Evolutionary conservation across 2,113 vertebrate species (phyloP).

Genomic region (Menura novaehollandiae): DNA sequence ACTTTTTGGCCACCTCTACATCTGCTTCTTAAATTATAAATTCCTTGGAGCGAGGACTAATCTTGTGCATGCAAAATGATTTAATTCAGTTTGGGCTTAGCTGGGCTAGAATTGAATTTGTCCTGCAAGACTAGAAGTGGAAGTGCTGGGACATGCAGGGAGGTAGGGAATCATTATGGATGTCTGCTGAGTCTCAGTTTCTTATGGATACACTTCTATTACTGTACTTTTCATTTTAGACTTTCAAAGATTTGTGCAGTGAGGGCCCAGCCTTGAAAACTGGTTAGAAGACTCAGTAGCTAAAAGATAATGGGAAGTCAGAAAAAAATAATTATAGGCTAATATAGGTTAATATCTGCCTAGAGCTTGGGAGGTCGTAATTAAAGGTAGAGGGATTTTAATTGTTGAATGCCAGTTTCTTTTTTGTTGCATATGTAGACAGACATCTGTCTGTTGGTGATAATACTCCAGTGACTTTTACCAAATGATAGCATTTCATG

Average conservation of each 20-base stretch:
- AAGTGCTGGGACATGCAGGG: not conserved
- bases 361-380: slow-evolving; percentile 1
- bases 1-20: not conserved
- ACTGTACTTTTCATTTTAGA: not conserved
- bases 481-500: not conserved
- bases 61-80: not conserved
- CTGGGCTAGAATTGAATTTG: not conserved
- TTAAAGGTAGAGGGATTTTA: slow-evolving; percentile 2
- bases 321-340: not conserved
- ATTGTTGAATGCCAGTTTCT: not conserved
- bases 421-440: not conserved
- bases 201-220: not conserved
- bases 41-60: not conserved
- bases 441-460: not conserved
- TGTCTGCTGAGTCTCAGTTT: not conserved
- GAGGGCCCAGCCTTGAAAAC: not conserved
- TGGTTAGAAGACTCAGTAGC: not conserved
- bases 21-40: not conserved
- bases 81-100: not conserved
- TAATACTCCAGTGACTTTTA: not conserved
- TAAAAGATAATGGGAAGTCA: slow-evolving; percentile 14
- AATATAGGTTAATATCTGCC: slow-evolving; percentile 35
- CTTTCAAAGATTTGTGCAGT: not conserved
- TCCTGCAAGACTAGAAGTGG: not conserved
- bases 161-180: not conserved